Conservation (phyloP, 2,888 invertebrate species). For the Campaea margaritaria region DNA sequence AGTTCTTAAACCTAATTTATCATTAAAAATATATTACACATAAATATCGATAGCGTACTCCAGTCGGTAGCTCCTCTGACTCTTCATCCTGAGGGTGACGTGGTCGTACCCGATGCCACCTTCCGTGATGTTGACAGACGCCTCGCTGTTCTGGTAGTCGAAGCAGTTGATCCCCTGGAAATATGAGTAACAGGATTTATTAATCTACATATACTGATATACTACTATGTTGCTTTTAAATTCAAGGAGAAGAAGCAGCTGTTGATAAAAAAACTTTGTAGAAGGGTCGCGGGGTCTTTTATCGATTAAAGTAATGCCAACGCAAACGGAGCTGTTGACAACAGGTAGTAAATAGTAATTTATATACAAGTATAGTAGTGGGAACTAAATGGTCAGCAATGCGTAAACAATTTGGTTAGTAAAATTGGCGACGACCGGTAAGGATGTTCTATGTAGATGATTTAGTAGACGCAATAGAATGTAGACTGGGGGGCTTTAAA, state of each 20-base stretch:
- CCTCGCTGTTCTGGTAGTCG: slow-evolving; percentile 64
- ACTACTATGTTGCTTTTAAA: not conserved
- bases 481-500: too few species aligned
- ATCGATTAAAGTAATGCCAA: too few species aligned
- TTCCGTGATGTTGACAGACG: slow-evolving; percentile 58
- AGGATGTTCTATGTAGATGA: too few species aligned
- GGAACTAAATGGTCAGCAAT: not conserved
- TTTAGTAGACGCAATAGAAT: too few species aligned
- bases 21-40: slow-evolving; percentile 37
- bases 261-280: too few species aligned
- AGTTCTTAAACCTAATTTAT: slow-evolving; percentile 1
- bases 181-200: slow-evolving; percentile 1
- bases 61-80: slow-evolving; percentile 59
- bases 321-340: too few species aligned
- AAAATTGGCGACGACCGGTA: slow-evolving; percentile 14
- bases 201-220: too few species aligned
- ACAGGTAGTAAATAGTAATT: too few species aligned
- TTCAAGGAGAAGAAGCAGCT: too few species aligned
- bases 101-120: slow-evolving; percentile 56
- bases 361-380: not conserved
- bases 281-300: too few species aligned
- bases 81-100: slow-evolving; percentile 57
- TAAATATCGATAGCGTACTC: slow-evolving; percentile 61
- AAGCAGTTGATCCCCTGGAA: slow-evolving; percentile 64
- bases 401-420: slow-evolving; percentile 17